Evolutionary conservation across 2,888 invertebrate genomes (phyloP).

Genomic region (Ennomos fuscantarius): DNA sequence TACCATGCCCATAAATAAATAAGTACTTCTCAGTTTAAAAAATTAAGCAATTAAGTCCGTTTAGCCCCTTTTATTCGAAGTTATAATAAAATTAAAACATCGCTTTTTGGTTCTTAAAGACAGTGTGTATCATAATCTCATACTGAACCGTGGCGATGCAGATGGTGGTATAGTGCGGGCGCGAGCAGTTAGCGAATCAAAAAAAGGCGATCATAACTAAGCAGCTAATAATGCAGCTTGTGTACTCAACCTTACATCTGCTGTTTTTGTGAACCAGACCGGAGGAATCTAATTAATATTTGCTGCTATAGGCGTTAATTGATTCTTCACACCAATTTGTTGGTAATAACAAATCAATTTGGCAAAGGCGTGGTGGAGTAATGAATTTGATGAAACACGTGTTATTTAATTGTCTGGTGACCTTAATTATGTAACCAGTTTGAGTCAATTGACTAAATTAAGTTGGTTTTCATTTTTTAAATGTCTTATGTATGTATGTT

Average conservation of each 20-base stretch:
- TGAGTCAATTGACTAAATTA: not conserved
- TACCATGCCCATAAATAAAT: too few relatives aligned
- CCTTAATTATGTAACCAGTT: conserved; percentile 12
- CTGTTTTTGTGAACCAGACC: conserved; percentile 77
- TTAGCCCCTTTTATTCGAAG: too few relatives aligned
- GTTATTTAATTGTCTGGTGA: conserved; percentile 13
- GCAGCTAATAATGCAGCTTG: conserved; percentile 77
- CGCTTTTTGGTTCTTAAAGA: not conserved
- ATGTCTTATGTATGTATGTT: too few relatives aligned
- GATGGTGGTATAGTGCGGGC: conserved; percentile 73
- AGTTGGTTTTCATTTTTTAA: not conserved
- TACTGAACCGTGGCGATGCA: conserved; percentile 66
- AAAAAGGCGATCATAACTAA: conserved; percentile 72
- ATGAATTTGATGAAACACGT: conserved; percentile 35
- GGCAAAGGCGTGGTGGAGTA: conserved; percentile 44
- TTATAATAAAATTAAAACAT: not conserved
- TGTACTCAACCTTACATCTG: conserved; percentile 69
- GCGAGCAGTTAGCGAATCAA: conserved; percentile 69
- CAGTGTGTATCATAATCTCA: conserved; percentile 53
- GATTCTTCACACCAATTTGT: conserved; percentile 73
- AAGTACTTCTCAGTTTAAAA: too few relatives aligned
- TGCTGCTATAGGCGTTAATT: conserved; percentile 74
- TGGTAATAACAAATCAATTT: conserved; percentile 60
- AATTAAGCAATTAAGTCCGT: too few relatives aligned
- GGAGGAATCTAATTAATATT: conserved; percentile 75